Evolutionary conservation across 2,113 vertebrate genomes (phyloP).

Genomic region (Ammodramus savannarum): DNA sequence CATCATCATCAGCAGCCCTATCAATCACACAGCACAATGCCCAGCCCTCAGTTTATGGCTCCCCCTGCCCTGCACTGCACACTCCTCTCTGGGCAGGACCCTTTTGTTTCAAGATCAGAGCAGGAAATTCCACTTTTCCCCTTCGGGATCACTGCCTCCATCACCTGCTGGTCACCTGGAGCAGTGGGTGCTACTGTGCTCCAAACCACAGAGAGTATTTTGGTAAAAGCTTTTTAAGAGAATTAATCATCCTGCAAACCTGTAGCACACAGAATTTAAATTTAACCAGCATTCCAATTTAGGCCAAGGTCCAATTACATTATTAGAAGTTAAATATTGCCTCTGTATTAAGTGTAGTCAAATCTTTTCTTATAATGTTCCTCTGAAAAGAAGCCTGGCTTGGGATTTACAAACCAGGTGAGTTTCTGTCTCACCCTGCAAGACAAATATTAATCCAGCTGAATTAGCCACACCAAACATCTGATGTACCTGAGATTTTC

Average conservation of each 20-base stretch:
- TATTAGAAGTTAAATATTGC: not conserved
- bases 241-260: not conserved
- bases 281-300: not conserved
- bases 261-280: not conserved
- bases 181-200: constrained; percentile 30
- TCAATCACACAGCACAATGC: constrained; percentile 86
- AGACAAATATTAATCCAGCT: not conserved
- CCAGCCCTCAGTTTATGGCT: constrained; percentile 83
- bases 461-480: not conserved
- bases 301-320: not conserved
- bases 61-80: constrained; percentile 73
- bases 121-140: constrained; percentile 80
- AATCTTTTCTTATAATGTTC: not conserved
- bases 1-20: constrained; percentile 78
- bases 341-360: not conserved
- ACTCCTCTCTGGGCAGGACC: constrained; percentile 71
- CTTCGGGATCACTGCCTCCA: constrained; percentile 73
- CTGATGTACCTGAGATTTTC: not conserved
- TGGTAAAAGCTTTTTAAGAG: not conserved
- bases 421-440: not conserved
- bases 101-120: constrained; percentile 76
- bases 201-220: not conserved
- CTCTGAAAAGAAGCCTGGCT: not conserved
- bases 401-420: not conserved
- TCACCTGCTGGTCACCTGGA: constrained; percentile 81